A percentile compares a stretch with the other conserved stretches of the same genome.
Conservation (phyloP, 2,113 vertebrate genomes). For the Tautogolabrus adspersus region DNA sequence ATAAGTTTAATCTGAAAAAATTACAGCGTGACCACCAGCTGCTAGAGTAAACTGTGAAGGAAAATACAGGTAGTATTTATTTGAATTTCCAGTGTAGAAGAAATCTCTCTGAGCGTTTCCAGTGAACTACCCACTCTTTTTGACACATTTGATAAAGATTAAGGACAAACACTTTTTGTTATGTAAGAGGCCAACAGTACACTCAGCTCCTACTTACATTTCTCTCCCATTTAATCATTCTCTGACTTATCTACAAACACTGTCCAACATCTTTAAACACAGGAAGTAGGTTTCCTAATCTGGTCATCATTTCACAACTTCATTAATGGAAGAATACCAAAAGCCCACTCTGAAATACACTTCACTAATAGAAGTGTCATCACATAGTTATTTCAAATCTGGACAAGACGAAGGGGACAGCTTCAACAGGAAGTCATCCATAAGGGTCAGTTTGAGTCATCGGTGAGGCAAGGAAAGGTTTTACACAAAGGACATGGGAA, state of each 20-base stretch:
- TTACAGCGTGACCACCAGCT: slow-evolving; percentile 3
- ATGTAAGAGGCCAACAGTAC: neutral
- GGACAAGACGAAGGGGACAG: slow-evolving; percentile 1
- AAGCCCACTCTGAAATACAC: neutral
- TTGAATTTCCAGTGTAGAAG: neutral
- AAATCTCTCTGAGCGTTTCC: neutral
- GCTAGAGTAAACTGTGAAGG: neutral
- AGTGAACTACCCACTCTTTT: slow-evolving; percentile 16
- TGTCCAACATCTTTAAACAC: slow-evolving; percentile 65
- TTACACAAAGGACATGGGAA: slow-evolving; percentile 14
- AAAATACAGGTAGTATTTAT: neutral
- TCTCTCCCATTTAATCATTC: slow-evolving; percentile 20
- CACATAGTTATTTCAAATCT: slow-evolving; percentile 48
- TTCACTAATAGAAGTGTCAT: slow-evolving; percentile 38
- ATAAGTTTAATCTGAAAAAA: slow-evolving; percentile 8
- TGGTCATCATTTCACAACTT: slow-evolving; percentile 49
- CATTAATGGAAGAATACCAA: slow-evolving; percentile 27
- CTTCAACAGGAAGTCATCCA: neutral
- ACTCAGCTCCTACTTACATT: neutral
- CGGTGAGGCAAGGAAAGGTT: neutral
- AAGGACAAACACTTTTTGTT: neutral
- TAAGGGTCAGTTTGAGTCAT: neutral
- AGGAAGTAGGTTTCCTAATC: slow-evolving; percentile 62
- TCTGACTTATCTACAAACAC: slow-evolving; percentile 54
- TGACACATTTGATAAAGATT: neutral